Conservation (phyloP, 2,113 vertebrate species). For the Parotia lawesii region DNA sequence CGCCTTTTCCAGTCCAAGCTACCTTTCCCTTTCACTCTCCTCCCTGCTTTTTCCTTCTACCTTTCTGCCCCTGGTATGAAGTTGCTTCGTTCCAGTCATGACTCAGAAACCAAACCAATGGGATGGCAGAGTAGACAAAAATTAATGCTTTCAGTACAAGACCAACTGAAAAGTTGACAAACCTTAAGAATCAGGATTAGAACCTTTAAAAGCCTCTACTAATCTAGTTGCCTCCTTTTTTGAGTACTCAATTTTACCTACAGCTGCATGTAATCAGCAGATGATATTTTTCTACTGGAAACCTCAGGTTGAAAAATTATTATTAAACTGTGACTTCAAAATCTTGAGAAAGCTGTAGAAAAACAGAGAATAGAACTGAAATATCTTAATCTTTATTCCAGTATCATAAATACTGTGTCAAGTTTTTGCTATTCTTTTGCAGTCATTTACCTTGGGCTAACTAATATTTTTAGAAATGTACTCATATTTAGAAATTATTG, state of each 20-base stretch:
- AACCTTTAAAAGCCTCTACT: background rate
- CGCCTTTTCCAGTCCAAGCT: background rate
- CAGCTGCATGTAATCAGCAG: background rate
- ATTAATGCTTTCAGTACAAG: background rate
- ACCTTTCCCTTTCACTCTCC: background rate
- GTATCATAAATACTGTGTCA: background rate
- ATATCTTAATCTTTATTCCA: background rate
- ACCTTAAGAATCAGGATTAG: background rate
- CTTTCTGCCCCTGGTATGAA: background rate
- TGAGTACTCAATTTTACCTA: background rate
- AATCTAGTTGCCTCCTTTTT: background rate
- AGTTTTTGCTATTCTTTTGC: background rate
- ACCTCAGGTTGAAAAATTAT: background rate
- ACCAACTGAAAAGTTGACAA: background rate
- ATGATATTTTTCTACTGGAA: background rate
- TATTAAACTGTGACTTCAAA: background rate
- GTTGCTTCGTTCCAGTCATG: background rate
- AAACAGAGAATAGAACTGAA: background rate
- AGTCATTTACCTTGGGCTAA: background rate
- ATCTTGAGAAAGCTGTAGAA: background rate
- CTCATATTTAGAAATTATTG: background rate
- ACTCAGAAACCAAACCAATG: background rate
- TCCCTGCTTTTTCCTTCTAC: background rate
- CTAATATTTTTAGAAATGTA: background rate
- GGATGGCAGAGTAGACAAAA: background rate